A percentile compares a stretch with the other conserved stretches of the same genome.
Evolutionary conservation across 2,113 vertebrate species (phyloP).

Genomic region (Rhinolophus sinicus): DNA sequence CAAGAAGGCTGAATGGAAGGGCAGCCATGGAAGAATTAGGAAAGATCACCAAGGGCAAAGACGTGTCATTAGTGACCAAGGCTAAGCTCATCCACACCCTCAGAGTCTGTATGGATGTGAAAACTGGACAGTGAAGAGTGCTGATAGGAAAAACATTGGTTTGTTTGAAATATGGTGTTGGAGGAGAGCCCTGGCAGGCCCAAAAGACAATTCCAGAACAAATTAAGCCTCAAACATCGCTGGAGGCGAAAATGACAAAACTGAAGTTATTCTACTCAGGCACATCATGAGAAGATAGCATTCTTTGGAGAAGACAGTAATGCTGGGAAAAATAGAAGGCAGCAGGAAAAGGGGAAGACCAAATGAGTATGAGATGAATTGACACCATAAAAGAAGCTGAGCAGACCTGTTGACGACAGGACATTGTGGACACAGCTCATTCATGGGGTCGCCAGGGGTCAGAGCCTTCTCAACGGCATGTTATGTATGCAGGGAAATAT

Average conservation of each 20-base stretch:
- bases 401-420: background rate
- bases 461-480: background rate
- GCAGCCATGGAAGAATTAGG: background rate
- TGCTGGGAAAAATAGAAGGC: background rate
- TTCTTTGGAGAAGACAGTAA: background rate
- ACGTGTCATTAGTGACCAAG: background rate
- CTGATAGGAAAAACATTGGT: background rate
- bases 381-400: background rate
- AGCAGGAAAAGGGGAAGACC: background rate
- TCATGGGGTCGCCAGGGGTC: background rate
- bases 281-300: background rate
- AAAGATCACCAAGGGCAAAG: background rate
- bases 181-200: background rate
- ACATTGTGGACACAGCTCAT: background rate
- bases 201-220: background rate
- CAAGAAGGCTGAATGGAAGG: background rate
- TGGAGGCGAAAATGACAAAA: background rate
- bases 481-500: background rate
- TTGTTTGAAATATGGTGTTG: background rate
- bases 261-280: background rate
- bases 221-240: background rate
- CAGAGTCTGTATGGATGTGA: background rate
- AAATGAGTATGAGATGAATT: background rate
- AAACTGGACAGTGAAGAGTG: background rate
- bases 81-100: background rate